Evolutionary conservation across 2,797 vertebrate genomes (phyloP), one percentile per base, ranked within the genome.

Genomic region (Neostethus bicornis): DNA sequence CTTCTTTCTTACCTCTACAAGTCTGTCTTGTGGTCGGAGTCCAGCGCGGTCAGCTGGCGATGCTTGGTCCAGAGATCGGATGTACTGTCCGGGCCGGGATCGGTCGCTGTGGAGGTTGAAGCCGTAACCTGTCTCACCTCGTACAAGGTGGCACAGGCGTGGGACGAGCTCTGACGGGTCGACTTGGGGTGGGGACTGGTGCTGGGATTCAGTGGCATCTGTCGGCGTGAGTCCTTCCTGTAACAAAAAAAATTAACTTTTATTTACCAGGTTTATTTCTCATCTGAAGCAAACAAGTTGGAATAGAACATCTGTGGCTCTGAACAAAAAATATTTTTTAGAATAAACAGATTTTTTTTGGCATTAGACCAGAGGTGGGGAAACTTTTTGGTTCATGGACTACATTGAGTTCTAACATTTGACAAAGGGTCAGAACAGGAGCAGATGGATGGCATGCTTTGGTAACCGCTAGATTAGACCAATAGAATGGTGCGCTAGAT

Each of bases 51-150:
- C 92, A 0, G 97, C 97, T 0, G 96, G 90, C 0, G 96, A 98
- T 5, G 91, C 94, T 0, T 88, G 92, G 60, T 98, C 96, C 38
- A 98, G 92, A 0, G 96, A 96, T 54, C 96, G 95, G 84, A 99
- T 97, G 86, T 94, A 99, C 83, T 99, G 97, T 10, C 97, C 97
- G 0, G 96, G 96, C 41, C 91, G 87, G 2, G 95, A 94, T 45
- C 94, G 96, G 56, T 98, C 96, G 0, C 96, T 98, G 91, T 98
- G 97, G 49, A 99, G 92, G 88, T 99, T 99, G 86, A 99, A 99
- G 50, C 96, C 97, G 0, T 99, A 98, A 70, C 97, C 96, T 0
- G 41, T 90, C 23, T 94, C 92, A 0, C 91, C 87, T 13, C 94
- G 94, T 37, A 88, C 86, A 80, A 99, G 90, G 77, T 93, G 92